phyloP scores from a whole-genome alignment of 2,888 invertebrate species.

The Thyatira batis region DNA sequence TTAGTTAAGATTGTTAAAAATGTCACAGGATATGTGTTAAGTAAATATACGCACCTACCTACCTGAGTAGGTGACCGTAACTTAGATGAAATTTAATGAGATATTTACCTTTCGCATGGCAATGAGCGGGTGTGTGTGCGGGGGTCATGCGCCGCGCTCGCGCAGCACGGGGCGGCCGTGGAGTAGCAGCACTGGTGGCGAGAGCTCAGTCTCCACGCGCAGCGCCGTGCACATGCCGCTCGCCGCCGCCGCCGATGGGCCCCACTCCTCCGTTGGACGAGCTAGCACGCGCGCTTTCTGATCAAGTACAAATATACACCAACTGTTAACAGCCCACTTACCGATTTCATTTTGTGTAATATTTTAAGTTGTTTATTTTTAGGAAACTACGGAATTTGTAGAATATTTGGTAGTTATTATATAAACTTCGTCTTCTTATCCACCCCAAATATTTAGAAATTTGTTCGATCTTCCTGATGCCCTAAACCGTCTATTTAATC shows the following conservation, averaged over 20 bases:
- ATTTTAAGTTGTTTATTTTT: no score
- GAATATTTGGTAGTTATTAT: no score
- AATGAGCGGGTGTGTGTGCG: constrained; percentile 69
- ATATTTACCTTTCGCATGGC: constrained; percentile 67
- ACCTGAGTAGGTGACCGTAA: no score
- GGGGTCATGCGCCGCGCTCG: constrained; percentile 80
- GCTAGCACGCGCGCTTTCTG: constrained; percentile 84
- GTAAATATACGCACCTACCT: no score
- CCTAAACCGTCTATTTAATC: no score
- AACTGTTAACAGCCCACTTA: not conserved
- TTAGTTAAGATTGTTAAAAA: no score
- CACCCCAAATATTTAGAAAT: no score
- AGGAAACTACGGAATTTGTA: no score
- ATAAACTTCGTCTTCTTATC: no score
- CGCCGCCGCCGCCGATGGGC: constrained; percentile 79
- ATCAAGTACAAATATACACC: constrained; percentile 8
- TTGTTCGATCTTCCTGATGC: no score
- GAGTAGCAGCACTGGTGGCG: constrained; percentile 75
- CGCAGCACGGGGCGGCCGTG: constrained; percentile 80
- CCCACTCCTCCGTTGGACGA: constrained; percentile 88
- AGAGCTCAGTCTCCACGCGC: constrained; percentile 72
- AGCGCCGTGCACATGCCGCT: constrained; percentile 81
- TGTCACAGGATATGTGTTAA: no score
- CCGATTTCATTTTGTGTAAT: no score
- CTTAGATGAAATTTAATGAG: not conserved